These are phyloP conservation scores for Euglossa dilemma DNA, from an alignment of 1,140 invertebrate genomes.

Conservation along the genomic window DNA sequence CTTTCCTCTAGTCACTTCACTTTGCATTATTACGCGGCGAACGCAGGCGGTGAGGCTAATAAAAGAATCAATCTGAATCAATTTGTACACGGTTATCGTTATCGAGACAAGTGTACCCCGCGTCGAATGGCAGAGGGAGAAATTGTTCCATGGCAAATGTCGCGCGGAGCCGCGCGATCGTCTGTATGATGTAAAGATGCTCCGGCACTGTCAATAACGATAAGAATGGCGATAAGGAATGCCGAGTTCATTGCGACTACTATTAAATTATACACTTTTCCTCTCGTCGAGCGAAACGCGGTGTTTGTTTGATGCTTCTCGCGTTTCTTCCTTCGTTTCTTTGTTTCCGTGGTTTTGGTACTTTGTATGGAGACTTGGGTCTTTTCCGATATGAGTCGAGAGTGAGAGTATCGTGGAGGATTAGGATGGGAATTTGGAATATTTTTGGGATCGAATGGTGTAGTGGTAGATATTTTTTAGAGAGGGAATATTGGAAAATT, in stretches of 20 bases:
- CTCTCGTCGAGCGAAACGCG: not conserved
- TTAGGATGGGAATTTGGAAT: no score
- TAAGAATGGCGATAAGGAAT: not conserved
- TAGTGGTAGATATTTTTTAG: no score
- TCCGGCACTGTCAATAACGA: slow-evolving; percentile 7
- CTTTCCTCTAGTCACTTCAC: not conserved
- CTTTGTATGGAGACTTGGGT: no score
- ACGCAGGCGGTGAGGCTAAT: not conserved
- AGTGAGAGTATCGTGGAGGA: no score
- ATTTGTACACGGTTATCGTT: not conserved
- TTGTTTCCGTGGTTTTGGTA: no score
- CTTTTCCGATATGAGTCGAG: no score
- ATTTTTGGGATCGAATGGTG: no score
- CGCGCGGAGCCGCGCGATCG: not conserved
- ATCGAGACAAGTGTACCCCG: not conserved
- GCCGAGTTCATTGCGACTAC: not conserved
- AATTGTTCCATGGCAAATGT: not conserved
- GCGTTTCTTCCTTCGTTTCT: not conserved
- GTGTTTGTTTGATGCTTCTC: not conserved
- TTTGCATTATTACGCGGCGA: not conserved
- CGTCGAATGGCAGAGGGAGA: not conserved
- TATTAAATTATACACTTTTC: not conserved
- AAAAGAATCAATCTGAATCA: not conserved
- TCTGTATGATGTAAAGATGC: not conserved
- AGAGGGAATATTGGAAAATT: no score